A percentile compares a stretch with the other conserved stretches of the same genome.
phyloP scores from a whole-genome alignment of 2,888 invertebrate genomes.

The Pediacus dermestoides region DNA sequence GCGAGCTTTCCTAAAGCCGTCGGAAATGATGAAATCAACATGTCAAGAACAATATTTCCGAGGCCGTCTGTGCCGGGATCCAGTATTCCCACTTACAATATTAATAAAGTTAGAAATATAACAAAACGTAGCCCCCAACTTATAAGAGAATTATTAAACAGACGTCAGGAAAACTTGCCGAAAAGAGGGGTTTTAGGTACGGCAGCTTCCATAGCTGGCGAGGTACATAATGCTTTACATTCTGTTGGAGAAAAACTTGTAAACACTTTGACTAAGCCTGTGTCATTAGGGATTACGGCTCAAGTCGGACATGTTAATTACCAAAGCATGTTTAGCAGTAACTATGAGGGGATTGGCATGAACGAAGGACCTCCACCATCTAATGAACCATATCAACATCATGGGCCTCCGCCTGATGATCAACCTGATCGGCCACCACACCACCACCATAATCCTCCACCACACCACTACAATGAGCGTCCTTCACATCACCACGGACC shows the following conservation, averaged over 20 bases:
- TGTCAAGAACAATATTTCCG: constrained; percentile 2
- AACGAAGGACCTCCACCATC: constrained; percentile 8
- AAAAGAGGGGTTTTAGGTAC: background rate
- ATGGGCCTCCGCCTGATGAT: background rate
- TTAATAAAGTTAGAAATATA: background rate
- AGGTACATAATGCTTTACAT: constrained; percentile 6
- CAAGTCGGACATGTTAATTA: constrained; percentile 2
- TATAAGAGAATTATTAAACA: constrained; percentile 1
- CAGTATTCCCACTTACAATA: no score
- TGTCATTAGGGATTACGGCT: constrained; percentile 1
- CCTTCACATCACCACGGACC: background rate
- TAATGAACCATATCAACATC: constrained; percentile 5
- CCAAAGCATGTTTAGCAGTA: constrained; percentile 2
- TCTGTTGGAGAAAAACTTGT: constrained; percentile 1
- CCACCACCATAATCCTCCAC: background rate
- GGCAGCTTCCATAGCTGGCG: background rate
- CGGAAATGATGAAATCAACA: background rate
- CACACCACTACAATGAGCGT: no score
- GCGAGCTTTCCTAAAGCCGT: no score
- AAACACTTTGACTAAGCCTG: background rate
- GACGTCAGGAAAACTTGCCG: background rate
- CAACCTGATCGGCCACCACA: background rate
- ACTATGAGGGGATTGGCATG: background rate
- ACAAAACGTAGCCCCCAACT: constrained; percentile 1
- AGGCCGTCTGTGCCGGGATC: no score